Conservation (phyloP, 1,140 invertebrate genomes). For the Eriocheir sinensis region DNA sequence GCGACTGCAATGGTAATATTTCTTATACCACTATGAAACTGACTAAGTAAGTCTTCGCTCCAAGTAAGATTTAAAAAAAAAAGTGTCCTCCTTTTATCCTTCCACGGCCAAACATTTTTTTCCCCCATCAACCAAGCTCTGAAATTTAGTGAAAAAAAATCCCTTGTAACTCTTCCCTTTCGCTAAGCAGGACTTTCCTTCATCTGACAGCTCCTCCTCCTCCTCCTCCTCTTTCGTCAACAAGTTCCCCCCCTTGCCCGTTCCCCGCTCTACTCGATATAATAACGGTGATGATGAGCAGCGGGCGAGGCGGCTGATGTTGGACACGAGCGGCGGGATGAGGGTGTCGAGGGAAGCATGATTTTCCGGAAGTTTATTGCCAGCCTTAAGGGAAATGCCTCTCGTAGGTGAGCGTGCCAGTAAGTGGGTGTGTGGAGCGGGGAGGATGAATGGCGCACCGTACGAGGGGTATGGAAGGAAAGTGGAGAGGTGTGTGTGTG, state of each 20-base stretch:
- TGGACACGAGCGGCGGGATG: background rate
- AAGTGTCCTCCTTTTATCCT: background rate
- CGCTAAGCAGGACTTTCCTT: constrained; percentile 4
- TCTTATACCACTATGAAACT: too few species aligned
- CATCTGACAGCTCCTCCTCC: background rate
- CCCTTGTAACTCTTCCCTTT: background rate
- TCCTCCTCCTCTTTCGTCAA: constrained; percentile 10
- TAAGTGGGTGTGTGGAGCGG: background rate
- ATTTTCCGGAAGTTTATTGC: background rate
- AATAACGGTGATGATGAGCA: constrained; percentile 24
- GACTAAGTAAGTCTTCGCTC: too few species aligned
- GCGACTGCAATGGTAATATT: too few species aligned
- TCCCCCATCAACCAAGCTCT: background rate
- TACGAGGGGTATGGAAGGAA: background rate
- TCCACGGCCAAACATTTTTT: background rate
- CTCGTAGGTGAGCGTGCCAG: background rate
- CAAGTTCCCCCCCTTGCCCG: background rate
- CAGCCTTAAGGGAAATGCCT: constrained; percentile 11
- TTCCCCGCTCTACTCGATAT: background rate
- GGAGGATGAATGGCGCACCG: background rate
- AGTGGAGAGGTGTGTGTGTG: constrained; percentile 28
- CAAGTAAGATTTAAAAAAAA: too few species aligned
- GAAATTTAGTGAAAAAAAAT: background rate
- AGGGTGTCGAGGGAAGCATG: background rate
- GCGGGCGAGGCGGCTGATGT: background rate